phyloP scores from a whole-genome alignment of 2,888 invertebrate species.

The Heliconius ethilla region DNA sequence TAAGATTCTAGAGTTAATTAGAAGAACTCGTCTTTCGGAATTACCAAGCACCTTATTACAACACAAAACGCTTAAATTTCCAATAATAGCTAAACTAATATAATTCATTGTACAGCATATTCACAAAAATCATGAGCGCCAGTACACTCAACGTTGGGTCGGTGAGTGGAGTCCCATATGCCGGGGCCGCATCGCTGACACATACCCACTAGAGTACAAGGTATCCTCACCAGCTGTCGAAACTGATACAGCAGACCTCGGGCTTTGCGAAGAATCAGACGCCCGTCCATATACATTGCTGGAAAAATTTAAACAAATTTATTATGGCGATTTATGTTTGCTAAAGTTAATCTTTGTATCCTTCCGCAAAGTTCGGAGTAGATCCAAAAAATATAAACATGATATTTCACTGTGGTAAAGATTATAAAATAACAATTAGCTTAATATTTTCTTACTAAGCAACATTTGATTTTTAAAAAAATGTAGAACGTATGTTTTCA shows the following conservation, averaged over 20 bases:
- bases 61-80: background rate
- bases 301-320: conserved; percentile 46
- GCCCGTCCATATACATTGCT: conserved; percentile 99
- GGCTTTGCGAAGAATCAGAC: conserved; percentile 93
- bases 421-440: no score
- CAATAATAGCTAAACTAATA: background rate
- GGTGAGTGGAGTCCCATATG: conserved; percentile 96
- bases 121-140: conserved; percentile 85
- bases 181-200: conserved; percentile 95
- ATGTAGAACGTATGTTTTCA: no score
- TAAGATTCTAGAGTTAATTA: background rate
- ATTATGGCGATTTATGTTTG: background rate
- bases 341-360: background rate
- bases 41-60: background rate
- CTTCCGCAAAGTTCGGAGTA: background rate
- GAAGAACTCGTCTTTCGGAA: background rate
- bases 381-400: no score
- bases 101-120: conserved; percentile 65
- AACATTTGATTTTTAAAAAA: no score
- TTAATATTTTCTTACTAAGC: no score
- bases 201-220: conserved; percentile 93
- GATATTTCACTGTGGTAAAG: no score
- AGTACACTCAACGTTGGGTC: conserved; percentile 92
- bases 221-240: conserved; percentile 91
- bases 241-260: conserved; percentile 95